Conservation (phyloP, 2,113 vertebrate species). For the Albula goreensis region DNA sequence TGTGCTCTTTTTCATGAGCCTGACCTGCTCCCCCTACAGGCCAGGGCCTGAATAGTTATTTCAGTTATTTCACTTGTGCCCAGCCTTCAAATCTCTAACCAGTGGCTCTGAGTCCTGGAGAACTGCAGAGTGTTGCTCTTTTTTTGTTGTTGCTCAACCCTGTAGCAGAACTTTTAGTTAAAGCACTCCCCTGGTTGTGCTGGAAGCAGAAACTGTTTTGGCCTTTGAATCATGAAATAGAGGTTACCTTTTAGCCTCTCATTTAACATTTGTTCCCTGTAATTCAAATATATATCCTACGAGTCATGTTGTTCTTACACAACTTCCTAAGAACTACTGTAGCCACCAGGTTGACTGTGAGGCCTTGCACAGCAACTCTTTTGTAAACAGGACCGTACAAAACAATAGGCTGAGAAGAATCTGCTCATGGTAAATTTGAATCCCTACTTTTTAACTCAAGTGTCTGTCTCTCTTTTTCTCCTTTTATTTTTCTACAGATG, state of each 20-base stretch:
- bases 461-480: constrained; percentile 38
- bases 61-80: background rate
- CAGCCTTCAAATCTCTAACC: background rate
- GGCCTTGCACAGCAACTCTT: background rate
- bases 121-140: too few relatives aligned
- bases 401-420: background rate
- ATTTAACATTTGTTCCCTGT: background rate
- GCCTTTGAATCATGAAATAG: background rate
- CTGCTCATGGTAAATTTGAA: background rate
- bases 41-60: background rate
- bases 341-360: background rate
- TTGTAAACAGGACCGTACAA: background rate
- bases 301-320: background rate
- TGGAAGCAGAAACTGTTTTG: too few relatives aligned
- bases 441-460: background rate
- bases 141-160: too few relatives aligned
- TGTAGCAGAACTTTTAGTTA: background rate
- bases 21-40: background rate
- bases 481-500: constrained; percentile 79
- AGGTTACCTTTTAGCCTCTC: background rate
- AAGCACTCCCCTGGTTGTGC: background rate
- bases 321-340: background rate
- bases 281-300: background rate
- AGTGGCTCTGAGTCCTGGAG: too few relatives aligned
- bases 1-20: background rate